Conservation (phyloP, 2,888 invertebrate genomes). For the Choreutis nemorana region DNA sequence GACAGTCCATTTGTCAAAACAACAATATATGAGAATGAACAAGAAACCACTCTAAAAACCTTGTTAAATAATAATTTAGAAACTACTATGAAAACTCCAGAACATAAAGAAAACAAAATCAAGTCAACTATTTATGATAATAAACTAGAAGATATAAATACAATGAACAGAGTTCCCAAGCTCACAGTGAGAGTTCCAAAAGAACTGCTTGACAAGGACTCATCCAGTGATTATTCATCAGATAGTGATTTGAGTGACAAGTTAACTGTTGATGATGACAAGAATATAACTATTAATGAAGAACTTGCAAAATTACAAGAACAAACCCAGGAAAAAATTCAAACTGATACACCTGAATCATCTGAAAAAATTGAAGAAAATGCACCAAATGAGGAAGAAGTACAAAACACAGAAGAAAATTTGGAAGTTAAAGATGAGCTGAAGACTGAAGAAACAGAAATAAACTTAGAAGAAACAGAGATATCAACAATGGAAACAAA, state of each 20-base stretch:
- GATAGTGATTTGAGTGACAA: constrained; percentile 71
- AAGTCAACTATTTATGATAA: constrained; percentile 60
- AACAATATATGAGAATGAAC: constrained; percentile 47
- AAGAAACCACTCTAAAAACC: constrained; percentile 42
- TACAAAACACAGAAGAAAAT: constrained; percentile 24
- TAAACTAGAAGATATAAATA: constrained; percentile 46
- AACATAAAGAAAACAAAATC: constrained; percentile 43
- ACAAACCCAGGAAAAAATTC: constrained; percentile 12
- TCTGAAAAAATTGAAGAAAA: constrained; percentile 15
- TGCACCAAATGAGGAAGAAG: constrained; percentile 16
- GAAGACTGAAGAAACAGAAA: constrained; percentile 32
- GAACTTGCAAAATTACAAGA: constrained; percentile 10
- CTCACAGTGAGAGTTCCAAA: constrained; percentile 73
- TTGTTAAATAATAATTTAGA: constrained; percentile 49
- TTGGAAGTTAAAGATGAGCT: constrained; percentile 29
- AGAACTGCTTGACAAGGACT: constrained; percentile 62
- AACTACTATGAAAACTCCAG: constrained; percentile 22
- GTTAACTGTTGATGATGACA: constrained; percentile 68
- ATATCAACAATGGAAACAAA: constrained; percentile 18
- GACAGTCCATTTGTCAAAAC: constrained; percentile 57
- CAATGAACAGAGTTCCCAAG: constrained; percentile 70
- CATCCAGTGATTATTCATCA: constrained; percentile 59
- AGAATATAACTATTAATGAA: constrained; percentile 33
- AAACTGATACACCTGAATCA: constrained; percentile 13
- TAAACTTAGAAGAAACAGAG: not conserved